Evolutionary conservation across 2,888 invertebrate genomes (phyloP), one percentile per base, ranked within the genome.

Genomic region (Xanthia togata): DNA sequence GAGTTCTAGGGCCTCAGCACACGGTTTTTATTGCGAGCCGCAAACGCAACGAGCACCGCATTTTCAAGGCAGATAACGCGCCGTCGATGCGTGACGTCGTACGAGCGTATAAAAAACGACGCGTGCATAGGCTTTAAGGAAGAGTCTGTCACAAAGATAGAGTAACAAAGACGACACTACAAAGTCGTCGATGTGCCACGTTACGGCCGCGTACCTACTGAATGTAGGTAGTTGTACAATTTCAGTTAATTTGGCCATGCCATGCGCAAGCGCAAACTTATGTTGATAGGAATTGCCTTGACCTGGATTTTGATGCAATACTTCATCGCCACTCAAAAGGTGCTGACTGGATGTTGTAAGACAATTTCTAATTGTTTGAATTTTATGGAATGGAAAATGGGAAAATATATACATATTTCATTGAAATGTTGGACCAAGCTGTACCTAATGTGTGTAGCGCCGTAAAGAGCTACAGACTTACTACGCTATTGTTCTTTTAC

Each of bases 281-380:
- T 35, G 68, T n/a, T 79, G 62, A 70, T 70, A 57, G 72, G n/a
- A 59, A 41, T 59, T 62, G 38, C 80, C 80, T 76, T 81, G 80
- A 76, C 81, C 76, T 53, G 44, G 57, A 23, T 81, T 41, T 35
- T 31, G 35, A 44, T 53, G 64, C 60, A 72, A 68, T 41, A 44
- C 14, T 44, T 57, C 41, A 62, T 38, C 35, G 60, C 17, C 41
- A 31, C 67, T 70, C 55, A 63, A 70, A 76, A 81, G 35, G 50
- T 50, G 50, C 38, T 68, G 23, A 59, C 44, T 76, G 4, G 8
- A 17, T 80, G 57, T 59, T 31, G 80, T 59, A 80, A 80, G 11
- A 41, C 26, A 44, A 64, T 44, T 38, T 35, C 20, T 6, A 31
- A 63, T 50, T 35, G 6, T 53, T 62, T 23, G 5, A 38, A 71